Evolutionary conservation across 2,888 invertebrate genomes (phyloP).

Genomic region (Hybos culiciformis): DNA sequence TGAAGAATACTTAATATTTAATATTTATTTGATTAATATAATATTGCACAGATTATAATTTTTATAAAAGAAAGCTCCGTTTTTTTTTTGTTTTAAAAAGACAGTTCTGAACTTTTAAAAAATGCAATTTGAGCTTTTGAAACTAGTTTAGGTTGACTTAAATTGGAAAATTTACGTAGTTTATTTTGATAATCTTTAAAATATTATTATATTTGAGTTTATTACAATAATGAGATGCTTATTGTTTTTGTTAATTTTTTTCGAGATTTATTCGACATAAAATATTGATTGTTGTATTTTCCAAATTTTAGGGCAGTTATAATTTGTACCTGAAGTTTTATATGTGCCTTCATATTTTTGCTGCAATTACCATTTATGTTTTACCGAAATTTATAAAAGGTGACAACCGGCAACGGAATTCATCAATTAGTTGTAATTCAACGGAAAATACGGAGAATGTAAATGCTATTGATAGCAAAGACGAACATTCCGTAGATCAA

Average conservation of each 20-base stretch:
- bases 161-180: neutral
- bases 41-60: too few relatives aligned
- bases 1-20: too few relatives aligned
- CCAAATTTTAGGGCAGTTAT: constrained; percentile 39
- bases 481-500: neutral
- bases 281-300: neutral
- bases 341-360: constrained; percentile 37
- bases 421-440: too few relatives aligned
- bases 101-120: too few relatives aligned
- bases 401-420: constrained; percentile 7
- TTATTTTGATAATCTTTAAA: neutral
- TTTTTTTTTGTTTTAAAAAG: too few relatives aligned
- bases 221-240: too few relatives aligned
- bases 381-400: constrained; percentile 24
- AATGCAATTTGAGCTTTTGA: too few relatives aligned
- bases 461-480: neutral
- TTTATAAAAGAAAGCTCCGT: too few relatives aligned
- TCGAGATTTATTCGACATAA: neutral
- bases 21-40: too few relatives aligned
- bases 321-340: constrained; percentile 37
- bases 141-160: too few relatives aligned
- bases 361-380: constrained; percentile 29
- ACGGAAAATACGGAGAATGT: neutral
- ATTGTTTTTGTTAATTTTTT: neutral
- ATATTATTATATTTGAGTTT: neutral